Percentiles rank a stretch among this genome's conserved stretches.
These are phyloP conservation scores for Syngnathus floridae DNA, from an alignment of 2,113 vertebrate species.

Conservation along the genomic window DNA sequence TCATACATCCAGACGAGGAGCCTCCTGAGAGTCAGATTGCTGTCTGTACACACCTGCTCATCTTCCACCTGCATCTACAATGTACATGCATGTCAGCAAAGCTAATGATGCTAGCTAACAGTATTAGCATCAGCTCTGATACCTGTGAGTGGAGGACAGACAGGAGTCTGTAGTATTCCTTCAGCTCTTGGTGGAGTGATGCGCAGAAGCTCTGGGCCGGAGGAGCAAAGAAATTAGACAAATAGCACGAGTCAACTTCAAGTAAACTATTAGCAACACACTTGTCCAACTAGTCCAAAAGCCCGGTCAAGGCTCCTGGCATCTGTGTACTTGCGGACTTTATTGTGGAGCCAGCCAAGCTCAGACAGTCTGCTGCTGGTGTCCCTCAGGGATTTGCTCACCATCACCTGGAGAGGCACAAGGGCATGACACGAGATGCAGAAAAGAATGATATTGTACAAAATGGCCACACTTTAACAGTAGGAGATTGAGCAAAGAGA, in stretches of 20 bases:
- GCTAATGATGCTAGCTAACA: neutral
- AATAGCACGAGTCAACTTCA: neutral
- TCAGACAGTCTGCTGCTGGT: conserved; percentile 84
- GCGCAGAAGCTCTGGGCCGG: conserved; percentile 88
- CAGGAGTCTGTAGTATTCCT: conserved; percentile 91
- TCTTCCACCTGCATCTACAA: conserved; percentile 89
- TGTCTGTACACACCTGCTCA: conserved; percentile 88
- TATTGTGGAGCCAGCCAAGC: conserved; percentile 95
- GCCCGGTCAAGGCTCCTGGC: conserved; percentile 89
- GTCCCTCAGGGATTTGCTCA: conserved; percentile 87
- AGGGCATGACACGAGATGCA: neutral
- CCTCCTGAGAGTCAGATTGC: conserved; percentile 83
- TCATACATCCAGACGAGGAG: conserved; percentile 97
- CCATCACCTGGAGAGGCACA: conserved; percentile 71
- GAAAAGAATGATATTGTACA: conserved; percentile 3
- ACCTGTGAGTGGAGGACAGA: conserved; percentile 97
- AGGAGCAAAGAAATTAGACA: neutral
- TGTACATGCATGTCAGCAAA: conserved; percentile 18
- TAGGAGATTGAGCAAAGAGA: neutral
- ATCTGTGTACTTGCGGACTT: conserved; percentile 92
- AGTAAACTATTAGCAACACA: conserved; percentile 39
- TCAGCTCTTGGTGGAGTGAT: conserved; percentile 92
- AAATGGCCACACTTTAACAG: conserved; percentile 2
- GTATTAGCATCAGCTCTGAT: neutral
- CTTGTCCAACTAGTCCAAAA: conserved; percentile 95